A percentile compares a stretch with the other conserved stretches of the same genome.
These are phyloP conservation scores for Melanchra persicariae DNA, from an alignment of 2,888 invertebrate species.

Conservation along the genomic window DNA sequence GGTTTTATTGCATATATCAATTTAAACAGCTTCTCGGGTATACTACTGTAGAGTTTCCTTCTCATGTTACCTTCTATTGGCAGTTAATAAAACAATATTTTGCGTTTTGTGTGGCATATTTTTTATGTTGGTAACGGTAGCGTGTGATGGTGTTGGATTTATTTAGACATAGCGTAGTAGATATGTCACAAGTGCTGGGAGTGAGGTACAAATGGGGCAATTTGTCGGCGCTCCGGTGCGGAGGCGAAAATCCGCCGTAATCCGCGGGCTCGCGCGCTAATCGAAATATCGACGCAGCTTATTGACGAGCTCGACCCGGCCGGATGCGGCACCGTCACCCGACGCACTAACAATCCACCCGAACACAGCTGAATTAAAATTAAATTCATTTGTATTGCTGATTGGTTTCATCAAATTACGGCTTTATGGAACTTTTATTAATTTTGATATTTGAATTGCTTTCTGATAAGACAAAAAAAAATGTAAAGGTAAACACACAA, in stretches of 20 bases:
- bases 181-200: slow-evolving; percentile 64
- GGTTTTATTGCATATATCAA: slow-evolving; percentile 48
- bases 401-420: slow-evolving; percentile 15
- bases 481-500: neutral
- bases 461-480: neutral
- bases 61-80: slow-evolving; percentile 43
- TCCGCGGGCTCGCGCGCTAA: slow-evolving; percentile 87
- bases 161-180: slow-evolving; percentile 54
- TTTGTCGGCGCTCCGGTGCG: slow-evolving; percentile 82
- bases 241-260: slow-evolving; percentile 89
- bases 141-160: slow-evolving; percentile 51
- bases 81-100: slow-evolving; percentile 39
- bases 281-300: slow-evolving; percentile 88
- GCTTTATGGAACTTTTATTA: neutral
- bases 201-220: slow-evolving; percentile 86
- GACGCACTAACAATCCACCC: slow-evolving; percentile 45
- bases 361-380: slow-evolving; percentile 30
- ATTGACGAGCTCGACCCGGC: slow-evolving; percentile 76
- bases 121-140: slow-evolving; percentile 40
- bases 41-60: slow-evolving; percentile 37
- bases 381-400: slow-evolving; percentile 28
- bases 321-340: slow-evolving; percentile 35
- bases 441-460: slow-evolving; percentile 11
- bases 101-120: slow-evolving; percentile 25
- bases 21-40: slow-evolving; percentile 42